These are phyloP conservation scores for Pelecanus crispus DNA, from an alignment of 2,113 vertebrate genomes.

Conservation along the genomic window DNA sequence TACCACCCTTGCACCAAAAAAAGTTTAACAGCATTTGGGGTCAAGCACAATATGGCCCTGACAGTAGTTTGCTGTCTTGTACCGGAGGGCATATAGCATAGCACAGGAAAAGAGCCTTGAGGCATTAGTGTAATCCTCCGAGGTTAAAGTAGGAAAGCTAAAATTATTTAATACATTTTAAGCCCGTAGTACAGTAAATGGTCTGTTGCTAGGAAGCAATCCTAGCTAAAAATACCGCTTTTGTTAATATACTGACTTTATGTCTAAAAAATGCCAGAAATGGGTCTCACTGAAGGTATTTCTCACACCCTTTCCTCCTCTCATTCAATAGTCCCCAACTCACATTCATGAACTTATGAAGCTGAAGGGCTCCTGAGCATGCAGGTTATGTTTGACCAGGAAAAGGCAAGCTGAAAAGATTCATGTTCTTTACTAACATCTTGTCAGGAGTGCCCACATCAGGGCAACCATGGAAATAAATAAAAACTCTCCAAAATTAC, in stretches of 20 bases:
- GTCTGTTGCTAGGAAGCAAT: constrained; percentile 28
- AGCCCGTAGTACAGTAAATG: constrained; percentile 29
- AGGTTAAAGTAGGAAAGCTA: constrained; percentile 56
- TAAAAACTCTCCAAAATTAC: background rate
- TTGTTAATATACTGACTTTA: background rate
- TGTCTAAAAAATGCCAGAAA: background rate
- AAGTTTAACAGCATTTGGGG: background rate
- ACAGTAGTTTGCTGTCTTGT: background rate
- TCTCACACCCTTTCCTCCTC: background rate
- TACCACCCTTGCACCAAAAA: background rate
- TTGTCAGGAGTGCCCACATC: background rate
- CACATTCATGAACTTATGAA: background rate
- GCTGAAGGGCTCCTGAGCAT: background rate
- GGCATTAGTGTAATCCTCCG: constrained; percentile 48
- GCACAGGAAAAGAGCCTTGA: constrained; percentile 17
- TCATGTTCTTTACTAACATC: background rate
- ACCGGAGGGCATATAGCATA: background rate
- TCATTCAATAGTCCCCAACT: fast-evolving
- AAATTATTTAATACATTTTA: constrained; percentile 65
- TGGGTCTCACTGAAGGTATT: background rate
- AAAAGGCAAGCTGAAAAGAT: background rate
- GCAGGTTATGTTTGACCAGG: background rate
- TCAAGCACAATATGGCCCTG: background rate
- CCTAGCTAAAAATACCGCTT: constrained; percentile 20
- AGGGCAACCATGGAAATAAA: background rate